Conservation (phyloP, 53 echinoderm and acorn worm genomes). For the Stichopus horrens region DNA sequence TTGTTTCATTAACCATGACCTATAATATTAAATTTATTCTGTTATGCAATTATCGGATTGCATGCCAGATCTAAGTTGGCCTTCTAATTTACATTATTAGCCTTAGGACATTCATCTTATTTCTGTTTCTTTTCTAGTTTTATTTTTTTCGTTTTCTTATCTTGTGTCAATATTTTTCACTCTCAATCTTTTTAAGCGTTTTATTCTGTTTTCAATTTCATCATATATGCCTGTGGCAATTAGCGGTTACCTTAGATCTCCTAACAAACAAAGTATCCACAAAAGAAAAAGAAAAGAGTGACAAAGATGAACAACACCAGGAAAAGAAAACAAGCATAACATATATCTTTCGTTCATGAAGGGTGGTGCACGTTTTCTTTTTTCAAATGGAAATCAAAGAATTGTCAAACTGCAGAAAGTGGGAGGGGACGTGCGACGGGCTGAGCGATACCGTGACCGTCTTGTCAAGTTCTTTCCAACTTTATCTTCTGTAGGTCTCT, state of each 20-base stretch:
- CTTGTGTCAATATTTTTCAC: not conserved
- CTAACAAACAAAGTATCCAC: not conserved
- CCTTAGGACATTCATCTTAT: not conserved
- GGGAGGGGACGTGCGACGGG: too few relatives aligned
- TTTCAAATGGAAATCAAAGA: too few relatives aligned
- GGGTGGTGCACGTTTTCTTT: not conserved
- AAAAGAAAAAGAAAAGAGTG: not conserved
- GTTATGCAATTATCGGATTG: not conserved
- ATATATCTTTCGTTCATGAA: not conserved
- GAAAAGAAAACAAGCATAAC: not conserved
- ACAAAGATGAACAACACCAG: not conserved
- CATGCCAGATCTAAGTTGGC: not conserved
- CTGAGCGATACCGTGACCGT: too few relatives aligned
- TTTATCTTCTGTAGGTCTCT: too few relatives aligned
- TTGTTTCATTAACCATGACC: not conserved
- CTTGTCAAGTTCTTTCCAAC: too few relatives aligned
- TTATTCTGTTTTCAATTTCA: too few relatives aligned
- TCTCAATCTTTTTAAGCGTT: not conserved
- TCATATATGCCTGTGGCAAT: conserved; percentile 13
- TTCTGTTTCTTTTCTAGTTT: not conserved
- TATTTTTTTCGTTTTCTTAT: not conserved
- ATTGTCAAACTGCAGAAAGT: too few relatives aligned
- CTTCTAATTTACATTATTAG: not conserved
- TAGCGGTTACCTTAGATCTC: conserved; percentile 20
- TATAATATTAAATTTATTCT: not conserved